Evolutionary conservation across 1,140 invertebrate species (phyloP), one percentile per base, ranked within the genome.

Genomic region (Ruditapes philippinarum): DNA sequence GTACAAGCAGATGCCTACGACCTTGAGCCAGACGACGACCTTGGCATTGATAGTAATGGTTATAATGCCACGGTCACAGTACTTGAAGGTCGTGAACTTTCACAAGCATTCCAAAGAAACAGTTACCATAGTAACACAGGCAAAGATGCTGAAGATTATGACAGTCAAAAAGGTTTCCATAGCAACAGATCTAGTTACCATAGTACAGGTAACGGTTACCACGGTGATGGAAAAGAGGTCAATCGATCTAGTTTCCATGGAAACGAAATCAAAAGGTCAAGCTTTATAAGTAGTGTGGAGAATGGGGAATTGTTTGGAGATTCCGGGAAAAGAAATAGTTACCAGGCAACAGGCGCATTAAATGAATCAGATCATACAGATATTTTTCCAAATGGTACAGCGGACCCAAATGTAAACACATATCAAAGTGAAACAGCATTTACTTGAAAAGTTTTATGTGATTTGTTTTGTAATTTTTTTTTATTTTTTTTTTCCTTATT

Each of bases 1-100:
- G 73, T 74, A 1, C 70, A 78, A 22, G 76, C 70, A 9, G 92
- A 92, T 25, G 62, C 33, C 33, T 89, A 33, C 70, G 87, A 89
- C 19, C 62, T 83, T 73, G 87, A 89, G 4, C 78, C 49, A 31
- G 78, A 82, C 19, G 51, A 81, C 40, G 78, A 89, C 45, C 25
- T 89, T 89, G 87, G 87, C 19, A 89, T 89, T 45, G 87, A 89
- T 19, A 89, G 87, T n/a, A 89, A 28, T 40, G 76, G 85, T 31
- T 88, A 88, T 17, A 73, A 80, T 42, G 57, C 25, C 40, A 88
- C 85, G 0, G 76, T 88, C 14, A 88, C 51, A 14, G 85, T 36
- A 57, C 36, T 0, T 68, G 85, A 88, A n/a, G 85, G 85, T 70
- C 74, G 74, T 22, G 74, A 57, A 76, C 85, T 88, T n/a, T 60